Conservation (phyloP, 2,797 vertebrate genomes). For the Cyprinodon diabolis region DNA sequence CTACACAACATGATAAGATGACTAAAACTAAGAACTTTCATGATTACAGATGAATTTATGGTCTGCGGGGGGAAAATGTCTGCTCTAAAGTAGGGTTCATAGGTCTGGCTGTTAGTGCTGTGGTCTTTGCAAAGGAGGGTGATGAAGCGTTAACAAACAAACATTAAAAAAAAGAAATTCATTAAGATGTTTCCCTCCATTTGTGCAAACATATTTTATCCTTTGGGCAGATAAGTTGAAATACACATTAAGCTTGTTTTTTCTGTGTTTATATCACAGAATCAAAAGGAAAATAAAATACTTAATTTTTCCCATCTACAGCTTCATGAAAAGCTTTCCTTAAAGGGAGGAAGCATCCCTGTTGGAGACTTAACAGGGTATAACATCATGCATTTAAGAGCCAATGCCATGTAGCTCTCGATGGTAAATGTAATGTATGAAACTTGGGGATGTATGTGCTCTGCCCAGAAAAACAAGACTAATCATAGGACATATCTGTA, state of each 20-base stretch:
- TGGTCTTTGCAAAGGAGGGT: background rate
- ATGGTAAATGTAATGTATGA: background rate
- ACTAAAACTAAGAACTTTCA: background rate
- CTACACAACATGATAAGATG: background rate
- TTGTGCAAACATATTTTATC: background rate
- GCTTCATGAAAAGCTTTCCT: background rate
- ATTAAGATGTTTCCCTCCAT: background rate
- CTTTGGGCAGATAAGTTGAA: background rate
- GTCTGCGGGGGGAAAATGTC: background rate
- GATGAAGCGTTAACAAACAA: background rate
- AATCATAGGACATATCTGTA: too few species aligned
- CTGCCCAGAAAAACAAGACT: too few species aligned
- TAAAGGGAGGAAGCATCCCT: background rate
- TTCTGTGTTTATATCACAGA: background rate
- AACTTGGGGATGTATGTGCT: background rate
- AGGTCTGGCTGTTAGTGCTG: background rate
- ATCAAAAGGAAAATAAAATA: background rate
- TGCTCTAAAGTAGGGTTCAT: background rate
- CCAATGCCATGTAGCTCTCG: background rate
- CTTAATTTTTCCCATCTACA: background rate
- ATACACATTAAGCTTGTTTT: background rate
- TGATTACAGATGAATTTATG: background rate
- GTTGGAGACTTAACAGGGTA: background rate
- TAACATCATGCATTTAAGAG: background rate
- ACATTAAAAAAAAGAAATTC: background rate